Evolutionary conservation across 2,113 vertebrate genomes (phyloP).

Genomic region (Plecturocebus donacophilus): DNA sequence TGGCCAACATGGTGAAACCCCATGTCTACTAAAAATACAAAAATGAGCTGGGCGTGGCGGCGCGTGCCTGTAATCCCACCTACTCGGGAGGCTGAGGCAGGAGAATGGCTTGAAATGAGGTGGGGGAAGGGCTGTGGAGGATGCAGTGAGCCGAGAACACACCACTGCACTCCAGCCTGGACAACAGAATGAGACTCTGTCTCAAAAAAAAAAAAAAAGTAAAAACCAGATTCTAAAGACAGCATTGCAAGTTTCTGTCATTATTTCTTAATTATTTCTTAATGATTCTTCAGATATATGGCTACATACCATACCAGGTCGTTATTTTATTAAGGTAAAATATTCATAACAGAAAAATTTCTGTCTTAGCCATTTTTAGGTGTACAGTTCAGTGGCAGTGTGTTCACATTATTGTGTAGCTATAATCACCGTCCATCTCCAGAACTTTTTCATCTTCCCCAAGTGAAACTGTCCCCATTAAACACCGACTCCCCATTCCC

Average conservation of each 20-base stretch:
- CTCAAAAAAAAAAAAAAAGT: too few relatives aligned
- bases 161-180: too few relatives aligned
- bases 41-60: too few relatives aligned
- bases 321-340: background rate
- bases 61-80: too few relatives aligned
- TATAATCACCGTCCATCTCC: background rate
- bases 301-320: background rate
- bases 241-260: background rate
- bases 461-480: background rate
- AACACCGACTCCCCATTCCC: background rate
- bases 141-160: too few relatives aligned
- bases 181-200: too few relatives aligned
- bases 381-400: background rate
- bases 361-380: too few relatives aligned
- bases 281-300: rapidly evolving
- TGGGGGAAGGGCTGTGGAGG: too few relatives aligned
- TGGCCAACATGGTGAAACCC: too few relatives aligned
- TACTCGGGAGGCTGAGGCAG: too few relatives aligned
- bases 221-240: background rate
- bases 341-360: background rate
- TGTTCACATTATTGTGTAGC: background rate
- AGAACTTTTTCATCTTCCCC: background rate
- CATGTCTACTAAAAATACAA: too few relatives aligned
- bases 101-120: too few relatives aligned
- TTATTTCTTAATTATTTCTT: background rate